Evolutionary conservation across 2,113 vertebrate species (phyloP).

Genomic region (Erythrocercus mccallii): DNA sequence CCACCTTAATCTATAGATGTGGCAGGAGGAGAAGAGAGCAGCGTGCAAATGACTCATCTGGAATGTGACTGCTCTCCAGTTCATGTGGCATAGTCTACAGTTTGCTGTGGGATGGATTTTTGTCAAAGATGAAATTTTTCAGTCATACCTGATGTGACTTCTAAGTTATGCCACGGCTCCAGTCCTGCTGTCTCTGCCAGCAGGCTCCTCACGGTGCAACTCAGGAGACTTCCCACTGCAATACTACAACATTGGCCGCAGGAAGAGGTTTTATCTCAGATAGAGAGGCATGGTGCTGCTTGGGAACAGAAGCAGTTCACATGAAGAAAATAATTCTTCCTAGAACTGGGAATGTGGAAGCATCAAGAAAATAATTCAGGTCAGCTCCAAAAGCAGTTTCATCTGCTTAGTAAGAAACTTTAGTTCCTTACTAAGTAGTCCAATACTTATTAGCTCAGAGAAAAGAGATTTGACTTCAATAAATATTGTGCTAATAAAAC

Average conservation of each 20-base stretch:
- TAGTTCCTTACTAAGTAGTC: neutral
- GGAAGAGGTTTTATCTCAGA: neutral
- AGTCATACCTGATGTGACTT: neutral
- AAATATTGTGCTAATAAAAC: neutral
- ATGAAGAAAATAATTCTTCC: neutral
- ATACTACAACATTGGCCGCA: rapidly evolving
- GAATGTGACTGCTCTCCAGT: neutral
- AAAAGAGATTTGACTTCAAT: neutral
- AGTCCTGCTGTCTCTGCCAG: neutral
- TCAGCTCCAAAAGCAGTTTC: neutral
- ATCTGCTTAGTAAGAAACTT: neutral
- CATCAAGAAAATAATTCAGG: neutral
- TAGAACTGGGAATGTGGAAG: neutral
- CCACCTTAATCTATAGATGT: neutral
- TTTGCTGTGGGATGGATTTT: neutral
- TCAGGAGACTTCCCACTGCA: neutral
- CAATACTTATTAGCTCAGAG: neutral
- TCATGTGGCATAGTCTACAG: neutral
- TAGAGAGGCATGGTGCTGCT: neutral
- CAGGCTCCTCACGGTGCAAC: neutral
- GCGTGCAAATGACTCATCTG: rapidly evolving
- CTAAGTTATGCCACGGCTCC: neutral
- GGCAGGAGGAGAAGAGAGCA: neutral
- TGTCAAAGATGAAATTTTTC: neutral
- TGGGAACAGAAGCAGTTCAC: neutral